phyloP scores from a whole-genome alignment of 1,140 invertebrate species.

The Odontomachus brunneus region DNA sequence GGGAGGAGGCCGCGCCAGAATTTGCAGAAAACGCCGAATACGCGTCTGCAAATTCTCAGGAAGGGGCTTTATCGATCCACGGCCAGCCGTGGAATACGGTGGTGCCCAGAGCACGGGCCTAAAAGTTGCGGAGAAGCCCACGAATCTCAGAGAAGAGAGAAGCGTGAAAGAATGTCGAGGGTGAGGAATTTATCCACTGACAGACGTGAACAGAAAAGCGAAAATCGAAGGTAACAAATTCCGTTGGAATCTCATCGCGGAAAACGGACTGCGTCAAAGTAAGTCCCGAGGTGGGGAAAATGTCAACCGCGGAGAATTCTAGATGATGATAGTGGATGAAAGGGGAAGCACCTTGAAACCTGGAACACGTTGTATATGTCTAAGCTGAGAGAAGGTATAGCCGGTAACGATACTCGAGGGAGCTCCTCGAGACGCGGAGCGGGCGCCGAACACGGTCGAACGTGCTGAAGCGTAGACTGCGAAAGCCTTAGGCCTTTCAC shows the following conservation, averaged over 20 bases:
- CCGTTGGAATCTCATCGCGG: background rate
- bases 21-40: background rate
- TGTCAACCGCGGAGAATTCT: background rate
- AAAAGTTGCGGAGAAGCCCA: too few species aligned
- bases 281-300: background rate
- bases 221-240: background rate
- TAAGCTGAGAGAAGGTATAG: conserved; percentile 3
- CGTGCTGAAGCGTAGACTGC: conserved; percentile 54
- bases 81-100: background rate
- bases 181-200: too few species aligned
- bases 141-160: too few species aligned
- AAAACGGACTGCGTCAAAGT: background rate
- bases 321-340: conserved; percentile 15
- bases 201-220: background rate
- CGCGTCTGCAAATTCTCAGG: background rate
- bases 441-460: conserved; percentile 36
- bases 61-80: background rate
- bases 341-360: conserved; percentile 7
- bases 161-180: background rate
- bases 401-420: conserved; percentile 53
- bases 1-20: background rate
- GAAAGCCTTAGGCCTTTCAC: conserved; percentile 50
- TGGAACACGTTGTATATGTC: background rate
- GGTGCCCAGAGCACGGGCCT: background rate
- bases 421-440: conserved; percentile 32